A percentile compares a stretch with the other conserved stretches of the same genome.
These are phyloP conservation scores for Drepana falcataria DNA, from an alignment of 2,888 invertebrate species.

Conservation along the genomic window DNA sequence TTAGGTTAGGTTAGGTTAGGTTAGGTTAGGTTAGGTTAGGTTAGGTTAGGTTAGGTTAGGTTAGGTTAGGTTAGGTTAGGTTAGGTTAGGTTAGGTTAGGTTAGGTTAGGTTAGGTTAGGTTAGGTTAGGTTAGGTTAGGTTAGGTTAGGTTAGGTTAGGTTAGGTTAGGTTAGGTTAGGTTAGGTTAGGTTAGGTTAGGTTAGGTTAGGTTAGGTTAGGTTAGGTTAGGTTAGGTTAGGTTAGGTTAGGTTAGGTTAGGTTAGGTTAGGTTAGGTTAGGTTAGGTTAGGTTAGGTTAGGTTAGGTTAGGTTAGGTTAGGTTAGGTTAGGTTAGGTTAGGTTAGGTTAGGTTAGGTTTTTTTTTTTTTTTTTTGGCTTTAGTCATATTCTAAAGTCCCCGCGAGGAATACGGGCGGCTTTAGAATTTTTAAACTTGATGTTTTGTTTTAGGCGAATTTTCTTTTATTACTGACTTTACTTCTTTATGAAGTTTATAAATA, in stretches of 20 bases:
- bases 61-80: no score
- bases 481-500: no score
- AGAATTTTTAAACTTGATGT: no score
- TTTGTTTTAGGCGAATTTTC: no score
- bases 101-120: constrained; percentile 17
- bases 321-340: constrained; percentile 8
- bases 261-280: constrained; percentile 10
- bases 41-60: no score
- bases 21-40: no score
- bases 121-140: constrained; percentile 13
- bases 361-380: no score
- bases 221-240: constrained; percentile 9
- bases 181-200: constrained; percentile 9
- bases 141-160: constrained; percentile 12
- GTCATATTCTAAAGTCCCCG: no score
- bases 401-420: no score
- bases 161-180: constrained; percentile 11
- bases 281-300: constrained; percentile 9
- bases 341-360: no score
- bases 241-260: constrained; percentile 10
- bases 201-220: constrained; percentile 10
- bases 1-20: no score
- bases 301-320: constrained; percentile 10
- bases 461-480: no score
- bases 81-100: constrained; percentile 16